phyloP scores from a whole-genome alignment of 2,113 vertebrate genomes.

The Hemichromis elongatus region DNA sequence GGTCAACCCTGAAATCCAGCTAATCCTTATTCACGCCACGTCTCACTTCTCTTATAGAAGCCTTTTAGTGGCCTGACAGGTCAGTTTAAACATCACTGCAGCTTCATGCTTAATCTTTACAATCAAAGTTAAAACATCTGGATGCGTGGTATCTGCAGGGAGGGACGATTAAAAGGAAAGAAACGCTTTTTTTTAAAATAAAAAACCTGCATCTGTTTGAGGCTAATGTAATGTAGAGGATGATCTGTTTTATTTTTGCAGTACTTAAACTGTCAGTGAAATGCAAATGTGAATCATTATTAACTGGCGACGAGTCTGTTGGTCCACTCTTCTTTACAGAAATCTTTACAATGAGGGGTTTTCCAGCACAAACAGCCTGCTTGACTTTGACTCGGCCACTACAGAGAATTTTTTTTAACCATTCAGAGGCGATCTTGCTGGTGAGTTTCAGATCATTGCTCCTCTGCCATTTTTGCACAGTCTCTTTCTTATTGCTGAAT shows the following conservation, averaged over 20 bases:
- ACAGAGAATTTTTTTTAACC: not conserved
- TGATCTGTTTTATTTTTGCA: not conserved
- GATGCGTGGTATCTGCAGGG: not conserved
- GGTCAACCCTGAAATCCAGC: not conserved
- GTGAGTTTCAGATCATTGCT: not conserved
- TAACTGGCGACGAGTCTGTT: not conserved
- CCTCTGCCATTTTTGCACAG: not conserved
- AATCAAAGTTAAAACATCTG: not conserved
- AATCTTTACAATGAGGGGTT: not conserved
- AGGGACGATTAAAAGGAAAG: not conserved
- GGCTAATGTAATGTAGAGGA: not conserved
- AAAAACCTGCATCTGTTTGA: not conserved
- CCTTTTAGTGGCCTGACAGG: not conserved
- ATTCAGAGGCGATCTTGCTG: not conserved
- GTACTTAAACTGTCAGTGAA: not conserved
- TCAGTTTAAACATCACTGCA: not conserved
- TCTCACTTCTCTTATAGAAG: not conserved
- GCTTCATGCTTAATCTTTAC: not conserved
- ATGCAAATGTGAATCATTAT: not conserved
- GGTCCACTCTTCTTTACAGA: not conserved
- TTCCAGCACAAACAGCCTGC: not conserved
- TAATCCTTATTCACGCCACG: not conserved
- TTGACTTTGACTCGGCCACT: not conserved
- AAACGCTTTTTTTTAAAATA: not conserved
- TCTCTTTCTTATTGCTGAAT: not conserved